phyloP scores from a whole-genome alignment of 2,797 vertebrate species.

The Phrynocephalus guinanensis region DNA sequence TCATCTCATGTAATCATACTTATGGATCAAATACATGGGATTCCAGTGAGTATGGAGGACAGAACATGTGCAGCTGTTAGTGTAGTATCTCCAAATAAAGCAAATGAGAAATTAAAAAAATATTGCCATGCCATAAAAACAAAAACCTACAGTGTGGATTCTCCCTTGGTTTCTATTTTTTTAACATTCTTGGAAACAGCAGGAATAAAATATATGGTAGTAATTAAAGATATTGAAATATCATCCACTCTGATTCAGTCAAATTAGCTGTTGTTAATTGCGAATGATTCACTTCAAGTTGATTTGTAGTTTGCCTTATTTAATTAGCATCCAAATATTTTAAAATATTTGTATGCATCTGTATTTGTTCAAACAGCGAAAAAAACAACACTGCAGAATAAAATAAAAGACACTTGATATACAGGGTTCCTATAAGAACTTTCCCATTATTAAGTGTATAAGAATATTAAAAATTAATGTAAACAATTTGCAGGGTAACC shows the following conservation, averaged over 20 bases:
- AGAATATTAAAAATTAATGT: slow-evolving; percentile 11
- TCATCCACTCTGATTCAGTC: too few relatives aligned
- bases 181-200: too few relatives aligned
- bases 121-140: background rate
- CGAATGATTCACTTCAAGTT: too few relatives aligned
- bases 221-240: too few relatives aligned
- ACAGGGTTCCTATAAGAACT: background rate
- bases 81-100: background rate
- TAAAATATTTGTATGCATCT: too few relatives aligned
- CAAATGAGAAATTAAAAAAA: background rate
- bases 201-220: too few relatives aligned
- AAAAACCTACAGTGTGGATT: background rate
- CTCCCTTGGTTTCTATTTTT: too few relatives aligned
- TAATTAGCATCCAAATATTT: too few relatives aligned
- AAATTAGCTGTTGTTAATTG: too few relatives aligned
- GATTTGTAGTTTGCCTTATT: too few relatives aligned
- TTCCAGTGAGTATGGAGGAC: background rate
- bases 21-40: background rate
- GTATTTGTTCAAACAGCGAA: background rate
- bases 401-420: background rate
- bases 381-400: slow-evolving; percentile 5
- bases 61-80: background rate
- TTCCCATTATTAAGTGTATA: background rate
- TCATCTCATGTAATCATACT: too few relatives aligned
- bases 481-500: slow-evolving; percentile 24